These are phyloP conservation scores for Cheilosia scutellata DNA, from an alignment of 2,888 invertebrate species.

Conservation along the genomic window DNA sequence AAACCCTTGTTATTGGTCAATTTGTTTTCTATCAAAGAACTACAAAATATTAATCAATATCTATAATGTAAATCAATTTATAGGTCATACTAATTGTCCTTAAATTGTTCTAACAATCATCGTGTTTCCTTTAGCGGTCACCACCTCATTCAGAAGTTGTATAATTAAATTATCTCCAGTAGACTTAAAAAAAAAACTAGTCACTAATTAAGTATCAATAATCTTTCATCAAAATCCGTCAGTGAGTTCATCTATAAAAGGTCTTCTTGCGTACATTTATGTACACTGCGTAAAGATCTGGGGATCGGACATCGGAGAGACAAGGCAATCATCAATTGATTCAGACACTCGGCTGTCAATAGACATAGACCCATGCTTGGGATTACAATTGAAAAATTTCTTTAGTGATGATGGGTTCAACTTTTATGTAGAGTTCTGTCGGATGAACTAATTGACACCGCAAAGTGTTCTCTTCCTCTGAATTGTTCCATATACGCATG, in stretches of 20 bases:
- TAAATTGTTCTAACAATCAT: background rate
- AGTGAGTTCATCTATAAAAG: constrained; percentile 18
- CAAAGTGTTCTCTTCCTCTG: constrained; percentile 67
- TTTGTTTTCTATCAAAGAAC: no score
- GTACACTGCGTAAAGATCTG: constrained; percentile 7
- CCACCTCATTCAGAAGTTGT: constrained; percentile 41
- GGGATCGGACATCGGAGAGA: constrained; percentile 12
- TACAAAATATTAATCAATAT: no score
- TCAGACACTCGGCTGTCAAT: constrained; percentile 60
- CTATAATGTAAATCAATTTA: constrained; percentile 15
- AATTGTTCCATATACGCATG: constrained; percentile 19
- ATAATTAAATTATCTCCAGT: constrained; percentile 54
- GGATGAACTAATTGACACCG: constrained; percentile 59
- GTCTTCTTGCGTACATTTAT: constrained; percentile 3
- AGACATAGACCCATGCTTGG: constrained; percentile 28
- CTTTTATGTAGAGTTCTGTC: constrained; percentile 38
- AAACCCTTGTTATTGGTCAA: no score
- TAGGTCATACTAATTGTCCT: constrained; percentile 3
- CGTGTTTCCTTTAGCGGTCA: constrained; percentile 13
- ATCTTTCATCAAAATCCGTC: constrained; percentile 60
- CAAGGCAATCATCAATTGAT: constrained; percentile 50
- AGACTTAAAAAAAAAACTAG: background rate
- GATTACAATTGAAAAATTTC: constrained; percentile 49
- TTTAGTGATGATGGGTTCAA: constrained; percentile 26
- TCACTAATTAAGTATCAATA: constrained; percentile 67